Base-by-base conservation (phyloP, 2,113 vertebrate genomes). In the Apodemus speciosus region DNA sequence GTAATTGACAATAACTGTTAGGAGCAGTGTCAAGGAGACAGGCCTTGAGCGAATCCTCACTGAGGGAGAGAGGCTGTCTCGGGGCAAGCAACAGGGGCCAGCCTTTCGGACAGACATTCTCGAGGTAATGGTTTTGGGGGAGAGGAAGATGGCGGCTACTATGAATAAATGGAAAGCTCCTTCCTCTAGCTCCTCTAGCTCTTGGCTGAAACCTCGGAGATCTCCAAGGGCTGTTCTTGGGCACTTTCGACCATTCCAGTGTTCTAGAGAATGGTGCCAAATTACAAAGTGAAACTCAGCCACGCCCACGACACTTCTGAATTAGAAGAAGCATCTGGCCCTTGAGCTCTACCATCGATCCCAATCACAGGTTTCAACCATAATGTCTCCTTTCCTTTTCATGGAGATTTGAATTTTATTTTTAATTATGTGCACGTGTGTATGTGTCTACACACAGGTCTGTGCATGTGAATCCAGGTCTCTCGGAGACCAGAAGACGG, bases 171-270 rank as follows among this genome's bases (percentile, higher is more conserved):
- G 40, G 89, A 77, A 96, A 94, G 62, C 15, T 80, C 30, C 81
- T 91, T 89, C 94, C 46, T 92, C 40, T 38, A 93, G 56, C 46
- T 89, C 94, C 46, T 92, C 40, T 38, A 93, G 56, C 46, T 32
- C 15, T 56, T 51, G 60, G 83, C 40, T 80, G 66, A 76, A 92
- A 88, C 7, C 30, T 35, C 35, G 4, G 85, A 96, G 73, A 35
- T 79, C 58, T 76, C 60, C 2, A n/a, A 71, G 0, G 58, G 79
- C 38, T 21, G 73, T 62, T 35, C 38, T 3, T 0, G 1, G n/a
- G 60, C 58, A 85, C 49, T 56, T 92, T 51, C 11, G 64, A 72
- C 53, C 64, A 88, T 81, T 95, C 32, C 81, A 4, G 32, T 51
- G 25, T 49, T 92, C 85, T 64, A 23, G 68, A 49, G 77, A 20